phyloP scores from a whole-genome alignment of 2,797 vertebrate species.

The Acipenser transmontanus region DNA sequence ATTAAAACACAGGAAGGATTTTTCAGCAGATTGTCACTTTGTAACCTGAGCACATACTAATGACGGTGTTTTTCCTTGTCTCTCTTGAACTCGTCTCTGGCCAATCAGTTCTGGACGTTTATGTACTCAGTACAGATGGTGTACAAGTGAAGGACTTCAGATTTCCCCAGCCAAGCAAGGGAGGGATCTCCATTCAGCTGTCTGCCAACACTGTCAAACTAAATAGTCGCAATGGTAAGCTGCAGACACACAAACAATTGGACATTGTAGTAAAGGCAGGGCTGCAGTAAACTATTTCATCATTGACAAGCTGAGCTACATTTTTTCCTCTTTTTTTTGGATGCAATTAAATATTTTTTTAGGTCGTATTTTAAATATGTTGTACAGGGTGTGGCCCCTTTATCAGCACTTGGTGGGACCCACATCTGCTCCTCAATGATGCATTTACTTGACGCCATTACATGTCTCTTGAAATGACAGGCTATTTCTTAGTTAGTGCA shows the following conservation, averaged over 20 bases:
- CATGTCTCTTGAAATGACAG: too few relatives aligned
- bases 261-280: slow-evolving; percentile 1
- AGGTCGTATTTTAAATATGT: too few relatives aligned
- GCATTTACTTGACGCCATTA: too few relatives aligned
- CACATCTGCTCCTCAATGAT: too few relatives aligned
- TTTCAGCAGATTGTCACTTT: slow-evolving; percentile 4
- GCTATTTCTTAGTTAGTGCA: too few relatives aligned
- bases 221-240: slow-evolving; percentile 92
- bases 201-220: slow-evolving; percentile 95
- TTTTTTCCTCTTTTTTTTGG: too few relatives aligned
- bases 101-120: slow-evolving; percentile 83
- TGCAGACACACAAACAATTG: slow-evolving; percentile 14
- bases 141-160: slow-evolving; percentile 90
- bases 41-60: slow-evolving; percentile 16
- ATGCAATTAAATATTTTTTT: too few relatives aligned
- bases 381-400: too few relatives aligned
- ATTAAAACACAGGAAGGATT: too few relatives aligned
- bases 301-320: too few relatives aligned
- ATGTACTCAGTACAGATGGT: slow-evolving; percentile 92
- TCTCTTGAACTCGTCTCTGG: background rate
- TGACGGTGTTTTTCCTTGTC: background rate
- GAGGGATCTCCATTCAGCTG: slow-evolving; percentile 88
- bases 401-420: too few relatives aligned
- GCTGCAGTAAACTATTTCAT: too few relatives aligned
- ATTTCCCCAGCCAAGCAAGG: slow-evolving; percentile 88